Evolutionary conservation across 2,888 invertebrate genomes (phyloP), one percentile per base, ranked within the genome.

Genomic region (Eulithis testata): DNA sequence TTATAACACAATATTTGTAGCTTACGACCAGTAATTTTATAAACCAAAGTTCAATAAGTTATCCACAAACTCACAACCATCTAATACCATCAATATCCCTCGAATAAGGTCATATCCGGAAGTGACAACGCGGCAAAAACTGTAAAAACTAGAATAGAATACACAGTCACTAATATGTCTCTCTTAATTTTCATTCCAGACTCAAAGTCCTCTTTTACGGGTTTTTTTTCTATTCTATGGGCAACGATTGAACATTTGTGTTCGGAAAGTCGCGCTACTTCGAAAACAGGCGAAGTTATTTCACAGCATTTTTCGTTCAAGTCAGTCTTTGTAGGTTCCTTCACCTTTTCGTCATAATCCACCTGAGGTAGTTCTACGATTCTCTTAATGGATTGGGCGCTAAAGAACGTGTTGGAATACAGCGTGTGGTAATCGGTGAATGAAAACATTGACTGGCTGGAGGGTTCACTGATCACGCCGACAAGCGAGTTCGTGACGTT

Each of bases 121-220:
- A 91, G 85, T 0, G 91, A 88, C 60, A 93, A 77, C 21, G 91
- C 91, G 56, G 89, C 90, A 70, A 93, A 92, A 1, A 93, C 85
- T 57, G 90, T 90, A 21, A 92, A 77, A 36, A 91, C 89, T 60
- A 93, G 78, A 73, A 92, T 80, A 4, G 91, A 91, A 77, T 93
- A 93, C 55, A 92, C 74, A 3, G 90, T 89, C 12, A 93, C 89
- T 65, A 93, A 76, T 70, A 92, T 78, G 75, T 91, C 90, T 69
- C 90, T 82, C 74, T 93, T 93, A 66, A 90, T 81, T 78, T 85
- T 89, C 59, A 91, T 68, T 45, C 82, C 60, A 2, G 84, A 78
- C 68, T 90, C 88, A 61, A 78, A 80, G 31, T 82, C 76, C 21
- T 51, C 69, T 51, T 73, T 70, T 8, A 71, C 57, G 59, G 63